phyloP scores from a whole-genome alignment of 64 coral and sea anemone genomes.

The Stylophora pistillata region DNA sequence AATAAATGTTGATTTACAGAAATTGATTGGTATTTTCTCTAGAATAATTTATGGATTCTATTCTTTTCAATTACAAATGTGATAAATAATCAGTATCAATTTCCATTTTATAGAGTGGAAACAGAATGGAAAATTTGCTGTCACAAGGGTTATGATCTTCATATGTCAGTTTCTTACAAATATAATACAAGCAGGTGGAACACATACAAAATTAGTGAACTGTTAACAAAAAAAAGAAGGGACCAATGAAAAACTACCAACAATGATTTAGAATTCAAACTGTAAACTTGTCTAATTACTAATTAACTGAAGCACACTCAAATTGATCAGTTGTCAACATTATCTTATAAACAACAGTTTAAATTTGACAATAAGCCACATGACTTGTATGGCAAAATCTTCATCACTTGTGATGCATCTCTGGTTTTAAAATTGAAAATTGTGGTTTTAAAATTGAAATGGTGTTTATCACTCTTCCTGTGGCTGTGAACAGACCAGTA shows the following conservation, averaged over 20 bases:
- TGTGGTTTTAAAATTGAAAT: neutral
- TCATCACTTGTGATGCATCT: neutral
- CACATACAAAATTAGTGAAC: constrained; percentile 23
- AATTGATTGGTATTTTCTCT: neutral
- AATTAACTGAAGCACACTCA: constrained; percentile 25
- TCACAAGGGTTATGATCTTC: constrained; percentile 29
- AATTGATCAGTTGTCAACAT: constrained; percentile 17
- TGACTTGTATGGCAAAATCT: neutral
- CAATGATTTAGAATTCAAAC: constrained; percentile 17
- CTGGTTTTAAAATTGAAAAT: neutral
- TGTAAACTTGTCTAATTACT: constrained; percentile 39
- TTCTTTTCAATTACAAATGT: too few species aligned
- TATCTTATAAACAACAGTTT: constrained; percentile 12
- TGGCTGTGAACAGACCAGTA: neutral
- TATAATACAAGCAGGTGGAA: constrained; percentile 23
- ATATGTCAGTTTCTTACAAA: neutral
- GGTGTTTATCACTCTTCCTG: constrained; percentile 35
- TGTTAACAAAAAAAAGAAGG: constrained; percentile 12
- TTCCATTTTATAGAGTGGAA: neutral
- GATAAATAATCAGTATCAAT: neutral
- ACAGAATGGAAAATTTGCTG: neutral
- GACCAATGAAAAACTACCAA: constrained; percentile 3
- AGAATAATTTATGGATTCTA: neutral
- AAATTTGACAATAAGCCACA: neutral
- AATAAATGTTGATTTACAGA: neutral